A percentile compares a stretch with the other conserved stretches of the same genome.
phyloP scores from a whole-genome alignment of 2,797 vertebrate species.

The Artibeus jamaicensis region DNA sequence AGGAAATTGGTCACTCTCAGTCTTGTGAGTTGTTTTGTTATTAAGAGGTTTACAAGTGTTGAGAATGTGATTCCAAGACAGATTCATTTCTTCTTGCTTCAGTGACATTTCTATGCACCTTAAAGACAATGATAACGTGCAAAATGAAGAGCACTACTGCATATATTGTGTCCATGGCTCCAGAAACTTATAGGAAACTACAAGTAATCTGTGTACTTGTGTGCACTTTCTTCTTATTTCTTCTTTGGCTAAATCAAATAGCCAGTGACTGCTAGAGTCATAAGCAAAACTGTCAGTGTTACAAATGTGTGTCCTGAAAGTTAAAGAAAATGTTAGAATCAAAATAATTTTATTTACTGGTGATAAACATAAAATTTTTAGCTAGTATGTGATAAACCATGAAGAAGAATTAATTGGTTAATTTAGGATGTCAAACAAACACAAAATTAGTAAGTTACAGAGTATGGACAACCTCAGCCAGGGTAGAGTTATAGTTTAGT shows the following conservation, averaged over 20 bases:
- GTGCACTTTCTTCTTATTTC: constrained; percentile 51
- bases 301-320: constrained; percentile 65
- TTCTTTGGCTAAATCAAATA: constrained; percentile 49
- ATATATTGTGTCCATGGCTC: constrained; percentile 18
- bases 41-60: background rate
- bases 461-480: background rate
- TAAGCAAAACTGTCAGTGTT: constrained; percentile 54
- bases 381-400: background rate
- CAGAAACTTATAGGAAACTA: constrained; percentile 26
- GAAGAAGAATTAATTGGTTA: background rate
- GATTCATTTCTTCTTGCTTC: background rate
- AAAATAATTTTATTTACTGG: constrained; percentile 26
- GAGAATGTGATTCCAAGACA: background rate
- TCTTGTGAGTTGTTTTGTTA: background rate
- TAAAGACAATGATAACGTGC: background rate
- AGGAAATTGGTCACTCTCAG: background rate
- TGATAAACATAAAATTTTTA: background rate
- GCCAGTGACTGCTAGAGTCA: constrained; percentile 34
- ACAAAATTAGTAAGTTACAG: constrained; percentile 3
- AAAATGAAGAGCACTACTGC: background rate
- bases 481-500: background rate
- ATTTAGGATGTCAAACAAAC: background rate
- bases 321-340: constrained; percentile 58
- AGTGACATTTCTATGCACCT: background rate
- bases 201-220: background rate